These are phyloP conservation scores for Corythaixoides concolor DNA, from an alignment of 2,113 vertebrate genomes.

Conservation along the genomic window DNA sequence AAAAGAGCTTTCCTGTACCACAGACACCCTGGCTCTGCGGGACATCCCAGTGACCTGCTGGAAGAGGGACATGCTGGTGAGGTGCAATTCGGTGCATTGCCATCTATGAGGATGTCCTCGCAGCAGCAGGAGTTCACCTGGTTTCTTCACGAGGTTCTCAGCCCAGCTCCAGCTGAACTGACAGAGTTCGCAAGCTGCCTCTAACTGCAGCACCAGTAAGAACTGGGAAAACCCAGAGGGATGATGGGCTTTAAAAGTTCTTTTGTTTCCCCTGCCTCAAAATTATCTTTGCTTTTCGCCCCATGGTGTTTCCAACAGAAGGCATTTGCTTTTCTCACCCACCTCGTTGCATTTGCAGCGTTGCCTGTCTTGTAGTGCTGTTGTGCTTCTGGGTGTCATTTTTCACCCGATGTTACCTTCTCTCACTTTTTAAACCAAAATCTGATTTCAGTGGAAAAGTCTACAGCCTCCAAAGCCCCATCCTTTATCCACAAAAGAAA, in stretches of 20 bases:
- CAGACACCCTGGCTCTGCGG: neutral
- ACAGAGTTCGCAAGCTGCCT: neutral
- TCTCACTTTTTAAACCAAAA: neutral
- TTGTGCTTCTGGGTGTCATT: neutral
- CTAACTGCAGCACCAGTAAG: neutral
- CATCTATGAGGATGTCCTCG: neutral
- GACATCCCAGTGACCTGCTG: neutral
- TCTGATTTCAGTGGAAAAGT: neutral
- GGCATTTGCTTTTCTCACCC: neutral
- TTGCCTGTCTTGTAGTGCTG: neutral
- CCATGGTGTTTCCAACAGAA: neutral
- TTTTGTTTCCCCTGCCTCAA: neutral
- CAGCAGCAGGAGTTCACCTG: neutral
- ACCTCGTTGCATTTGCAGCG: rapidly evolving
- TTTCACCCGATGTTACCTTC: neutral
- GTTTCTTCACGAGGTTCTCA: neutral
- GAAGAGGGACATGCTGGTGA: neutral
- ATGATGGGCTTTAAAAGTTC: neutral
- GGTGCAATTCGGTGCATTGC: neutral
- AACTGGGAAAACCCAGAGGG: neutral
- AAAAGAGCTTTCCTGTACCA: conserved; percentile 26
- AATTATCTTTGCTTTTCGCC: neutral
- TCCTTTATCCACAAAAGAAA: neutral
- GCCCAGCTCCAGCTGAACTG: neutral
- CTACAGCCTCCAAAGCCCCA: neutral